phyloP scores from a whole-genome alignment of 1,140 invertebrate genomes.

The Drosophila paulistorum region DNA sequence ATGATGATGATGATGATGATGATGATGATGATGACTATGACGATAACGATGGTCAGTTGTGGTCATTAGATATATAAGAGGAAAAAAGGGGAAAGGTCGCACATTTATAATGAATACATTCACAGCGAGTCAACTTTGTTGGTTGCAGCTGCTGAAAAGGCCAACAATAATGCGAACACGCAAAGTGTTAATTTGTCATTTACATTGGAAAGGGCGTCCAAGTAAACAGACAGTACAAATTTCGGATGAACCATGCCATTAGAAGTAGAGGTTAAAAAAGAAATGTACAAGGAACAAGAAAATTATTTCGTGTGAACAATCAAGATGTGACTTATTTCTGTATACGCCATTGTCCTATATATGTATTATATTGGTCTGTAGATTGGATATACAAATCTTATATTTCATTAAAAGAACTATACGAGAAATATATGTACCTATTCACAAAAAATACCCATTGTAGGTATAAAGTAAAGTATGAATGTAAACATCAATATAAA shows the following conservation, averaged over 20 bases:
- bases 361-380: neutral
- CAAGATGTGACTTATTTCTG: constrained; percentile 4
- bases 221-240: constrained; percentile 11
- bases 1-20: constrained; percentile 10
- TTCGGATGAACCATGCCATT: neutral
- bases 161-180: constrained; percentile 47
- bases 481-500: too few species aligned
- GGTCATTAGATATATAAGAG: constrained; percentile 44
- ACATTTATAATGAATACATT: constrained; percentile 49
- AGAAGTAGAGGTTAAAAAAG: too few species aligned
- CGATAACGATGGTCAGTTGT: constrained; percentile 40
- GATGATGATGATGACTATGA: neutral
- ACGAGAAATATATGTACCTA: too few species aligned
- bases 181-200: constrained; percentile 65
- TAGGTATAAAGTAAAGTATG: too few species aligned
- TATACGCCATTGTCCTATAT: neutral
- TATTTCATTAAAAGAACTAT: too few species aligned
- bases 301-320: neutral
- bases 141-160: constrained; percentile 33
- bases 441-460: too few species aligned
- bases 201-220: neutral
- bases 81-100: constrained; percentile 17
- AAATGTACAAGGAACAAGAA: neutral
- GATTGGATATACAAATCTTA: neutral
- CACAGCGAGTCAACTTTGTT: constrained; percentile 3